phyloP scores from a whole-genome alignment of 64 coral and sea anemone species.

The Pocillopora damicornis region DNA sequence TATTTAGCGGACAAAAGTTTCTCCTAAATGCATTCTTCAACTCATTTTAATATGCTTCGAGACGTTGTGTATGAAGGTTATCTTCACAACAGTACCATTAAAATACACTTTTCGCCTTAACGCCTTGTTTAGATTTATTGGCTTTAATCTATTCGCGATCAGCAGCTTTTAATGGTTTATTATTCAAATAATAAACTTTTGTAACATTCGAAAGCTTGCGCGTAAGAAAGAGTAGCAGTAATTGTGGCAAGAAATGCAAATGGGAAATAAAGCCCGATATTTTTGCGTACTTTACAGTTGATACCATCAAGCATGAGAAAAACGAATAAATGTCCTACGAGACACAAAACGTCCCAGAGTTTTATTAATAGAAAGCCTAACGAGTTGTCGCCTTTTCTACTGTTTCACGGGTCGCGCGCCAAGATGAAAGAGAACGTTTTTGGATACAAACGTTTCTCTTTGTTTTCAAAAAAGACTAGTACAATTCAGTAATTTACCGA shows the following conservation, averaged over 20 bases:
- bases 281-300: not conserved
- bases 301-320: not conserved
- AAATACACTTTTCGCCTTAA: not conserved
- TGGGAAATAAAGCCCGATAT: not conserved
- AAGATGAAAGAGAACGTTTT: too few relatives aligned
- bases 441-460: slow-evolving; percentile 28
- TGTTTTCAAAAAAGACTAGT: not conserved
- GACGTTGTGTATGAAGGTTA: slow-evolving; percentile 11
- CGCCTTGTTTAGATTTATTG: slow-evolving; percentile 3
- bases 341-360: slow-evolving; percentile 16
- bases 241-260: slow-evolving; percentile 15
- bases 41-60: slow-evolving; percentile 13
- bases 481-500: slow-evolving; percentile 1
- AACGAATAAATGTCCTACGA: slow-evolving; percentile 14
- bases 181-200: slow-evolving; percentile 21
- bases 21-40: slow-evolving; percentile 29
- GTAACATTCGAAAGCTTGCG: slow-evolving; percentile 15
- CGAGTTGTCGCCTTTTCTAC: not conserved
- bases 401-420: not conserved
- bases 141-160: slow-evolving; percentile 9
- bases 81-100: slow-evolving; percentile 1
- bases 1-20: slow-evolving; percentile 36
- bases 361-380: slow-evolving; percentile 25
- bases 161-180: slow-evolving; percentile 23
- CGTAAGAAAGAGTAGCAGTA: not conserved